Percentiles rank a stretch among this genome's conserved stretches.
Conservation (phyloP, 1,140 invertebrate genomes). For the Megalopta genalis region DNA sequence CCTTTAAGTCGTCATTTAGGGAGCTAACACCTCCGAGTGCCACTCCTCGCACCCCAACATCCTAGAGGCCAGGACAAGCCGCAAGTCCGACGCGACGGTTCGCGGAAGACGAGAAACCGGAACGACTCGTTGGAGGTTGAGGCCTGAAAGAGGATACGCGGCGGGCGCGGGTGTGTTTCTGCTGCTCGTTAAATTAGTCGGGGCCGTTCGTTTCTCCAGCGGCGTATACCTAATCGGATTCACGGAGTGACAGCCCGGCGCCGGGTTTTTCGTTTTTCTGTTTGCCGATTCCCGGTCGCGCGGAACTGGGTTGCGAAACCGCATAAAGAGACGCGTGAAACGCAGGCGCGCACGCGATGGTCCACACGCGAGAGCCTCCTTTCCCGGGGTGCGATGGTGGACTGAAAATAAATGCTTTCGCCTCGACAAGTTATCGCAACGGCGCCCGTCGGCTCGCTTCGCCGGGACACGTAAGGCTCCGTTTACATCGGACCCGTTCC, state of each 20-base stretch:
- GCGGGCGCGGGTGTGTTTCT: background rate
- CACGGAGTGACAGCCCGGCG: background rate
- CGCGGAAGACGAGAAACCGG: background rate
- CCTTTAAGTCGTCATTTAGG: too few relatives aligned
- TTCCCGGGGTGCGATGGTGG: constrained; percentile 51
- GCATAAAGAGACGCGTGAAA: constrained; percentile 31
- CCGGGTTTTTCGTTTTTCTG: constrained; percentile 37
- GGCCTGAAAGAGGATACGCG: constrained; percentile 4
- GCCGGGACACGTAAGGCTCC: constrained; percentile 2
- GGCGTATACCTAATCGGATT: constrained; percentile 11
- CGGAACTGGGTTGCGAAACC: constrained; percentile 55
- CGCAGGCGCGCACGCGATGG: constrained; percentile 21
- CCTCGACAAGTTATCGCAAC: constrained; percentile 34
- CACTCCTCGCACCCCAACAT: too few relatives aligned
- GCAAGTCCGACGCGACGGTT: too few relatives aligned
- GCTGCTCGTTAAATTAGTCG: constrained; percentile 21
- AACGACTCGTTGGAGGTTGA: background rate
- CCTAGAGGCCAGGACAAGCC: too few relatives aligned
- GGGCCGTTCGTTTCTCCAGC: background rate
- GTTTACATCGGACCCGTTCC: constrained; percentile 6
- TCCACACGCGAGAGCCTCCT: constrained; percentile 25
- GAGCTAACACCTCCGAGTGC: too few relatives aligned
- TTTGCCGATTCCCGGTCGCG: constrained; percentile 49
- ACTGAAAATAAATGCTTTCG: constrained; percentile 62
- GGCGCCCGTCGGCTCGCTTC: constrained; percentile 3